These are phyloP conservation scores for Dromiciops gliroides DNA, from an alignment of 2,113 vertebrate genomes.

Conservation along the genomic window DNA sequence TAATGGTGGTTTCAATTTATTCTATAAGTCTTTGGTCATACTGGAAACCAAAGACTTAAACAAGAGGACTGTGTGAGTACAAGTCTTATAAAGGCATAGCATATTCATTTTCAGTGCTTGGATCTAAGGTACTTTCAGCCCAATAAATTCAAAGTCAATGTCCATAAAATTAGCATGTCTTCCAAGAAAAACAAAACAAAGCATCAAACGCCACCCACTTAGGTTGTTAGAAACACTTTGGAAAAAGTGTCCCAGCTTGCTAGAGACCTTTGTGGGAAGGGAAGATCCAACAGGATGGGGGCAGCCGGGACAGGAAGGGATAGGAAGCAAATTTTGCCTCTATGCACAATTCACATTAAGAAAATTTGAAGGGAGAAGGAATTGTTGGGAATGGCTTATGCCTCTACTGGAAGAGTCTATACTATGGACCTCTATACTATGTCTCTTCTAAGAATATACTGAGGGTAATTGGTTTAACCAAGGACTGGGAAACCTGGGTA, in stretches of 20 bases:
- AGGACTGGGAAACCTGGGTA: slow-evolving; percentile 80
- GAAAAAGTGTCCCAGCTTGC: slow-evolving; percentile 26
- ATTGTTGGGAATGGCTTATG: slow-evolving; percentile 70
- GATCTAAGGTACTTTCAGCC: slow-evolving; percentile 47
- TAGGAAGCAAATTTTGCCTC: background rate
- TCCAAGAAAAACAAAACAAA: slow-evolving; percentile 12
- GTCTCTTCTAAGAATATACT: slow-evolving; percentile 59
- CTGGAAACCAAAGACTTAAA: slow-evolving; percentile 1
- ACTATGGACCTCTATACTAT: slow-evolving; percentile 43
- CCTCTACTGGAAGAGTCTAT: slow-evolving; percentile 78
- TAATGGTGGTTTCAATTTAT: background rate
- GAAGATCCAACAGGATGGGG: background rate
- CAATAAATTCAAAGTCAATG: slow-evolving; percentile 7
- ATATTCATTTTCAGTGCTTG: background rate
- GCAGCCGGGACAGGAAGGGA: background rate
- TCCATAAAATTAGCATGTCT: background rate
- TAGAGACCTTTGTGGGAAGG: slow-evolving; percentile 3
- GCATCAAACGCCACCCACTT: background rate
- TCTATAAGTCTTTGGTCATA: slow-evolving; percentile 32
- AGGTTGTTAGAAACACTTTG: background rate
- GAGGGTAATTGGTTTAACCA: slow-evolving; percentile 71
- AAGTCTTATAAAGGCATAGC: background rate
- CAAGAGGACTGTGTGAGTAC: background rate
- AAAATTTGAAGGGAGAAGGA: slow-evolving; percentile 25
- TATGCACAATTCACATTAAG: background rate